phyloP scores from a whole-genome alignment of 1,140 invertebrate species.

The Bombus breviceps region DNA sequence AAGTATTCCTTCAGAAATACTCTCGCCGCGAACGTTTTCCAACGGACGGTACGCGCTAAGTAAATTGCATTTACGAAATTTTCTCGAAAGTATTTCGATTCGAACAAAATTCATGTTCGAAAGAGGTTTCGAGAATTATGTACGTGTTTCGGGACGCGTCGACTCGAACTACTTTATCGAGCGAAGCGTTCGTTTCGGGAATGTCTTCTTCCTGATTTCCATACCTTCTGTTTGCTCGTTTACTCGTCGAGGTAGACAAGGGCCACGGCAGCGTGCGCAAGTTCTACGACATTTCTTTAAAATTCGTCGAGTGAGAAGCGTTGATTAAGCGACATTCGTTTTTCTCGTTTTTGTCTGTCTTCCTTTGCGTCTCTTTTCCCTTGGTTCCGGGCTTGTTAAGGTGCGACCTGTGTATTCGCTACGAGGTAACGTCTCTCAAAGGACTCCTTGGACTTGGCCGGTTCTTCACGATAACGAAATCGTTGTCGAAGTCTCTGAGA shows the following conservation, averaged over 20 bases:
- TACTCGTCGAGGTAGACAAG: background rate
- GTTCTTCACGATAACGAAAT: constrained; percentile 59
- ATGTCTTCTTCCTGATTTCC: constrained; percentile 16
- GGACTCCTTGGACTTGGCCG: constrained; percentile 21
- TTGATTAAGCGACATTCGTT: constrained; percentile 54
- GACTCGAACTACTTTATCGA: background rate
- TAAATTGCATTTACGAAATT: background rate
- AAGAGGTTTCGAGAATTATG: too few species aligned
- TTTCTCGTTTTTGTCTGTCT: background rate
- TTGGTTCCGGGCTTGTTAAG: constrained; percentile 54
- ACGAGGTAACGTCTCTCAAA: constrained; percentile 55
- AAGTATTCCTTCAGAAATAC: background rate
- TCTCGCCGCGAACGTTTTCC: background rate
- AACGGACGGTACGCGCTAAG: background rate
- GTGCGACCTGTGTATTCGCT: constrained; percentile 31
- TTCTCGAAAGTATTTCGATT: too few species aligned
- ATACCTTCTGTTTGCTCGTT: background rate
- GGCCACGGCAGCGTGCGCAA: background rate
- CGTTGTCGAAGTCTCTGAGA: constrained; percentile 7
- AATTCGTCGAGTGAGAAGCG: constrained; percentile 38
- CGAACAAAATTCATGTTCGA: too few species aligned
- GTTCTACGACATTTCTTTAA: constrained; percentile 39
- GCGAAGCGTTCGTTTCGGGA: background rate
- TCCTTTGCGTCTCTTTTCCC: background rate
- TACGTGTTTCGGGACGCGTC: too few species aligned